Percentiles rank a stretch among this genome's conserved stretches.
Conservation (phyloP, 2,888 invertebrate genomes). For the Cheilosia pagana region DNA sequence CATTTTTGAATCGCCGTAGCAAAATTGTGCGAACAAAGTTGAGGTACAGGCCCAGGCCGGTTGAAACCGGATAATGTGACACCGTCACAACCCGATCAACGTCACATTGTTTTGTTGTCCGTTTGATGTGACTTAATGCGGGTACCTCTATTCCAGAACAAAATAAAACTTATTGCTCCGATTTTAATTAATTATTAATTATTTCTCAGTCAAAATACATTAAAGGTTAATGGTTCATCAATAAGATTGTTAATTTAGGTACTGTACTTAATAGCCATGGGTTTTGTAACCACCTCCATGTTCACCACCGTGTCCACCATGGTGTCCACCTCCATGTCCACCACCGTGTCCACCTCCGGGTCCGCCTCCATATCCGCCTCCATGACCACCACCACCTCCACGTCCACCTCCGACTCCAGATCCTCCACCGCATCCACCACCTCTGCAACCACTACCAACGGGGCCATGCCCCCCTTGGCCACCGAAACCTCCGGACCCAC, state of each 20-base stretch:
- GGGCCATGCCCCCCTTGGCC: slow-evolving; percentile 7
- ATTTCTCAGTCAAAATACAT: neutral
- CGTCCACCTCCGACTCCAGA: slow-evolving; percentile 5
- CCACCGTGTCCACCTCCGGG: slow-evolving; percentile 4
- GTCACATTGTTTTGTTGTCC: too few relatives aligned
- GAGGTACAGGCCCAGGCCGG: too few relatives aligned
- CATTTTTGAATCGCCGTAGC: too few relatives aligned
- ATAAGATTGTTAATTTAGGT: neutral
- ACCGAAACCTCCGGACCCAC: neutral
- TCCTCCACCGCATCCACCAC: slow-evolving; percentile 15
- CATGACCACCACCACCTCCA: slow-evolving; percentile 18
- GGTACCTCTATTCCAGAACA: too few relatives aligned
- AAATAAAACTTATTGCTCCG: neutral
- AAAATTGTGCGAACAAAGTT: too few relatives aligned
- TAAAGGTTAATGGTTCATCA: neutral
- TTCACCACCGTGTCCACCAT: neutral
- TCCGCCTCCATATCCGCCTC: slow-evolving; percentile 4
- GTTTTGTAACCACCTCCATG: slow-evolving; percentile 1
- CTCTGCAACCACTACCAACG: slow-evolving; percentile 21
- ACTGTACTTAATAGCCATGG: slow-evolving; percentile 7
- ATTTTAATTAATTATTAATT: neutral
- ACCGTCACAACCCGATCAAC: too few relatives aligned
- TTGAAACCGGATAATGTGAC: too few relatives aligned
- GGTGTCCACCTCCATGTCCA: neutral
- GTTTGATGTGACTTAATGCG: too few relatives aligned